Percentiles rank a stretch among this genome's conserved stretches.
These are phyloP conservation scores for Notodonta dromedarius DNA, from an alignment of 2,888 invertebrate genomes.

Conservation along the genomic window DNA sequence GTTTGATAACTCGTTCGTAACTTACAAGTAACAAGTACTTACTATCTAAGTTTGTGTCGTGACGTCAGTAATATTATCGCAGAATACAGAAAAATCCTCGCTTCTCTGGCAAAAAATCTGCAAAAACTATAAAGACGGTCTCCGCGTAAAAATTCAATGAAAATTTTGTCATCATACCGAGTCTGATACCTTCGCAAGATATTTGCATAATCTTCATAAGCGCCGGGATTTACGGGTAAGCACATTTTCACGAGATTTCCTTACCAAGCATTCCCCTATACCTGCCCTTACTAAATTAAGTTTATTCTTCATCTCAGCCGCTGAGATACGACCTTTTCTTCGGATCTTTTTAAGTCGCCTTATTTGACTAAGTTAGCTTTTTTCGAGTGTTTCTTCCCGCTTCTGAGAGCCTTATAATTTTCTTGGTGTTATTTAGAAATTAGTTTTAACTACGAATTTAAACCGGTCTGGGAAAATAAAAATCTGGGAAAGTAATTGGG, in stretches of 20 bases:
- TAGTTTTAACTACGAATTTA: too few species aligned
- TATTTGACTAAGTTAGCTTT: background rate
- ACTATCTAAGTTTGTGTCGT: too few species aligned
- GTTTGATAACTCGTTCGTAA: too few species aligned
- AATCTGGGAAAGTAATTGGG: too few species aligned
- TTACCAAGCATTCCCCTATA: background rate
- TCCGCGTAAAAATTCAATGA: background rate
- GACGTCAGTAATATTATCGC: too few species aligned
- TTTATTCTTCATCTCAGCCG: slow-evolving; percentile 2
- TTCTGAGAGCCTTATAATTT: too few species aligned
- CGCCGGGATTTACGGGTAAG: background rate
- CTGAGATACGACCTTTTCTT: background rate
- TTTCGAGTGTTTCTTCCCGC: background rate
- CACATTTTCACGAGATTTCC: slow-evolving; percentile 1
- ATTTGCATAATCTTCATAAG: slow-evolving; percentile 4
- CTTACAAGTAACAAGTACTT: too few species aligned
- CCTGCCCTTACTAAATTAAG: slow-evolving; percentile 3
- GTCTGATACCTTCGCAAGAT: background rate
- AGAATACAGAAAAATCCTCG: too few species aligned
- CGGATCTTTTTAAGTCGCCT: background rate
- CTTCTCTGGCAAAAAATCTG: background rate
- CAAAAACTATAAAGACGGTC: background rate
- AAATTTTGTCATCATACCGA: background rate
- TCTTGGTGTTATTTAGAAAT: too few species aligned
- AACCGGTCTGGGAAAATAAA: too few species aligned